These are phyloP conservation scores for Globodera ellingtonae DNA, from an alignment of 1,140 invertebrate genomes.

Conservation along the genomic window DNA sequence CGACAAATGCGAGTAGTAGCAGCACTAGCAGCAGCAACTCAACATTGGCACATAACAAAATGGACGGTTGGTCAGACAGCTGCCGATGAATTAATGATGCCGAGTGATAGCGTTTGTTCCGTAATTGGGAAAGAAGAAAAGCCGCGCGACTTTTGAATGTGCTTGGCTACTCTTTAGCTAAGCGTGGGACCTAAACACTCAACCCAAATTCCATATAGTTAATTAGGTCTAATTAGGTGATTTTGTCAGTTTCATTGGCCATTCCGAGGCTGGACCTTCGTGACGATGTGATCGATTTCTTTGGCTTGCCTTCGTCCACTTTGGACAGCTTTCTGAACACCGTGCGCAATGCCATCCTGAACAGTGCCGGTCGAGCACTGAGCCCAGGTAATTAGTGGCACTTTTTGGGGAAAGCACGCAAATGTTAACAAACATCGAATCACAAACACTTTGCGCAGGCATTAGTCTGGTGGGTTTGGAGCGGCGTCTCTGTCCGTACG, in stretches of 20 bases:
- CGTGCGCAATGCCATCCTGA: constrained; percentile 41
- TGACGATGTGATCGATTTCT: constrained; percentile 48
- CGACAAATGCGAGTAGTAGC: not conserved
- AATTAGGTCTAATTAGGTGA: not conserved
- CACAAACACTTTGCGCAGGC: not conserved
- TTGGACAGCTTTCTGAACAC: constrained; percentile 42
- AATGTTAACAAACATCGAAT: not conserved
- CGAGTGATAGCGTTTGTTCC: too few relatives aligned
- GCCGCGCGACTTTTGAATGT: too few relatives aligned
- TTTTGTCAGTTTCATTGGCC: constrained; percentile 30
- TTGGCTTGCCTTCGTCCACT: constrained; percentile 19
- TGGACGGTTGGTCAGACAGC: not conserved
- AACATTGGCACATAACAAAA: not conserved
- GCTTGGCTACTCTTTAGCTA: too few relatives aligned
- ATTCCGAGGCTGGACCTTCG: constrained; percentile 42
- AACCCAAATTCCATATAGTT: not conserved
- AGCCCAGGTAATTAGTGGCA: constrained; percentile 30
- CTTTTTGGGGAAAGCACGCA: constrained; percentile 9
- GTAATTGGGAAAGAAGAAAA: too few relatives aligned
- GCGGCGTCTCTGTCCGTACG: constrained; percentile 29
- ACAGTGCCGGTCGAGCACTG: constrained; percentile 37
- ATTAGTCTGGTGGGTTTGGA: not conserved
- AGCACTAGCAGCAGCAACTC: constrained; percentile 7
- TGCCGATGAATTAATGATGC: not conserved
- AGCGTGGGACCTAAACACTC: too few relatives aligned